Conservation (phyloP, 2,888 invertebrate genomes). For the Dromius quadrimaculatus region DNA sequence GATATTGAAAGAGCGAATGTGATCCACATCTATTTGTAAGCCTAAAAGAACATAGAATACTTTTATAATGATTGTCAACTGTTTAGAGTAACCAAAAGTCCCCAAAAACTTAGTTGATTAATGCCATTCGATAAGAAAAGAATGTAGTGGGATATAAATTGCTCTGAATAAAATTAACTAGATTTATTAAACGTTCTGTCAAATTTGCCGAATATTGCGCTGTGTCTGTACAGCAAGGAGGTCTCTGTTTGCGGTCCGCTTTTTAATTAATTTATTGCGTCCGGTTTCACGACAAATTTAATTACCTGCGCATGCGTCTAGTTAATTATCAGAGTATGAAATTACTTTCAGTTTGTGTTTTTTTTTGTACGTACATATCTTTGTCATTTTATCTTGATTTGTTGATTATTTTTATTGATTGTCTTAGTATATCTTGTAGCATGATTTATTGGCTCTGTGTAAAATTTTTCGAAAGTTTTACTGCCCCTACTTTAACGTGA, state of each 20-base stretch:
- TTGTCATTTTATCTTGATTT: constrained; percentile 31
- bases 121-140: constrained; percentile 43
- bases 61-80: too few relatives aligned
- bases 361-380: constrained; percentile 3
- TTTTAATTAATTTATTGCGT: constrained; percentile 40
- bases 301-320: constrained; percentile 30
- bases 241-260: constrained; percentile 24
- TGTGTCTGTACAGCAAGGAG: neutral
- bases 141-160: constrained; percentile 41
- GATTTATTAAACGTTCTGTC: neutral
- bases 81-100: too few relatives aligned
- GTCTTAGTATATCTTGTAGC: too few relatives aligned
- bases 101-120: constrained; percentile 35
- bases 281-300: constrained; percentile 38
- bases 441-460: neutral
- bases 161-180: constrained; percentile 38
- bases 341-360: neutral
- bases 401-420: constrained; percentile 33
- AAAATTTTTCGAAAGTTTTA: too few relatives aligned
- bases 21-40: neutral
- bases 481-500: too few relatives aligned
- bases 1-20: constrained; percentile 47
- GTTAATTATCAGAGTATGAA: constrained; percentile 11
- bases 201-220: constrained; percentile 1
- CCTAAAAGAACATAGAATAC: too few relatives aligned